Conservation (phyloP, 2,888 invertebrate genomes). For the Microctonus hyperodae region DNA sequence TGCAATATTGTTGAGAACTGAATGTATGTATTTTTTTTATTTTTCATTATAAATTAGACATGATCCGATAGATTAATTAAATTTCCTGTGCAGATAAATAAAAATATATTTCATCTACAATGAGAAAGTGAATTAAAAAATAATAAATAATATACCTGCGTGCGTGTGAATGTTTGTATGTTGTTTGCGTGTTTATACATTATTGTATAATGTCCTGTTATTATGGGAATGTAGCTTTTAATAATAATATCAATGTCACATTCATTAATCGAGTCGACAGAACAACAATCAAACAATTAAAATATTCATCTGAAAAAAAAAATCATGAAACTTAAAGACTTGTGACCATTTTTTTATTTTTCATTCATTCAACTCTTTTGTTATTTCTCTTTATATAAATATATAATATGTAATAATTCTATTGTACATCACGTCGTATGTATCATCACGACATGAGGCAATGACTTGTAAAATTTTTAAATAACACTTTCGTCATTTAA, state of each 20-base stretch:
- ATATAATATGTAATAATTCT: too few relatives aligned
- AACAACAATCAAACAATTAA: not conserved
- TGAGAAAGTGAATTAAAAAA: not conserved
- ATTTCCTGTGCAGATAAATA: not conserved
- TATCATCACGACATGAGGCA: not conserved
- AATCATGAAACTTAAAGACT: not conserved
- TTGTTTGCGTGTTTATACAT: slow-evolving; percentile 35
- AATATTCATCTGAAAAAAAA: not conserved
- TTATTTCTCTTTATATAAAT: not conserved
- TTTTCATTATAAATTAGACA: not conserved
- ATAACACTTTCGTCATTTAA: not conserved
- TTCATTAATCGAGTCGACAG: not conserved
- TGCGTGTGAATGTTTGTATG: slow-evolving; percentile 36
- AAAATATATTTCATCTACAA: not conserved
- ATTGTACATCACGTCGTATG: not conserved
- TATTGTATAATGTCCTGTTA: slow-evolving; percentile 33
- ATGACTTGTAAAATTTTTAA: not conserved
- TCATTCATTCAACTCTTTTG: not conserved
- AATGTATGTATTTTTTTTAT: not conserved
- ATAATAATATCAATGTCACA: slow-evolving; percentile 6
- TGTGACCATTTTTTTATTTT: not conserved
- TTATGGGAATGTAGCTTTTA: slow-evolving; percentile 26
- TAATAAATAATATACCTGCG: not conserved
- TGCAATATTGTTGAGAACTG: not conserved
- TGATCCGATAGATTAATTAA: not conserved